phyloP scores from a whole-genome alignment of 2,113 vertebrate species.

The Circaetus cinerascens region DNA sequence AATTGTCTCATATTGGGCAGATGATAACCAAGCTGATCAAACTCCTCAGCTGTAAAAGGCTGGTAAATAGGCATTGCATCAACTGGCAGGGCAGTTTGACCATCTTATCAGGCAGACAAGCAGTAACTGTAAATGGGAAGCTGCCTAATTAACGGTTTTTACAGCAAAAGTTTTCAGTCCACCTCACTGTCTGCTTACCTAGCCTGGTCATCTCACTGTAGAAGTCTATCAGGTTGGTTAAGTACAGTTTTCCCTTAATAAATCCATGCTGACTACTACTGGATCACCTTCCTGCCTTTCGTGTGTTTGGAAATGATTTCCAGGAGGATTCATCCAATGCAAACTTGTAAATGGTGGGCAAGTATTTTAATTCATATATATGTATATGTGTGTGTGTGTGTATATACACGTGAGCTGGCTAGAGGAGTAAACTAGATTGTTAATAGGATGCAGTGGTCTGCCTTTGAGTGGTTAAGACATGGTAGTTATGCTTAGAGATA shows the following conservation, averaged over 20 bases:
- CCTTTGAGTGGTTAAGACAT: neutral
- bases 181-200: neutral
- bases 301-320: neutral
- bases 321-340: neutral
- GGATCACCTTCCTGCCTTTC: neutral
- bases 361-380: neutral
- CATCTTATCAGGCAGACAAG: neutral
- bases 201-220: neutral
- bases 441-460: neutral
- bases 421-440: neutral
- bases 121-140: neutral
- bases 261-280: neutral
- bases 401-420: rapidly evolving
- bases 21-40: neutral
- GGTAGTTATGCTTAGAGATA: neutral
- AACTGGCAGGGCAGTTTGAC: neutral
- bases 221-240: neutral
- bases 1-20: neutral
- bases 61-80: neutral
- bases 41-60: neutral
- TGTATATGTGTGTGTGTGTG: neutral
- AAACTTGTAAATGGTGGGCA: neutral
- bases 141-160: neutral
- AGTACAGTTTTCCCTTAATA: neutral
- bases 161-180: neutral